Evolutionary conservation across 1,140 invertebrate genomes (phyloP).

Genomic region (Brachionus rubens): DNA sequence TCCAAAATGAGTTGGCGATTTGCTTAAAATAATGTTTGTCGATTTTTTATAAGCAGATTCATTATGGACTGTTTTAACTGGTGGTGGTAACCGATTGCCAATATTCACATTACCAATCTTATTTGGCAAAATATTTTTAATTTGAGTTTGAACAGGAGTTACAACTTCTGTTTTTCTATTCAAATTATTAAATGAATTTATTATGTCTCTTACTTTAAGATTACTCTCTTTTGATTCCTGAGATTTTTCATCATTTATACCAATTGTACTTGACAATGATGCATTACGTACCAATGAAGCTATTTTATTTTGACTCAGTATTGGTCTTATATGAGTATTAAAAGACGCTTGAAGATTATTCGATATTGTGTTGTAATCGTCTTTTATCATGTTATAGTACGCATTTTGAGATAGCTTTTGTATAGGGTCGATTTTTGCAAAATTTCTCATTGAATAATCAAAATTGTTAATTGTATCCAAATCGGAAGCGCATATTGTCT

Average conservation of each 20-base stretch:
- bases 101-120: background rate
- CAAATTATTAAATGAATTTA: slow-evolving; percentile 26
- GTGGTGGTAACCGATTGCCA: background rate
- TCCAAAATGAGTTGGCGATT: background rate
- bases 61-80: background rate
- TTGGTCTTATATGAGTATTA: background rate
- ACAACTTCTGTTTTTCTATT: background rate
- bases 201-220: slow-evolving; percentile 8
- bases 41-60: background rate
- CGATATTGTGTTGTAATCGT: too few species aligned
- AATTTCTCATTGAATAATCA: too few species aligned
- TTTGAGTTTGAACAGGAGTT: background rate
- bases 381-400: too few species aligned
- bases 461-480: too few species aligned
- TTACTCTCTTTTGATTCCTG: background rate
- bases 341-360: background rate
- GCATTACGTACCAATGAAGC: background rate
- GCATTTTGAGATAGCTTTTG: too few species aligned
- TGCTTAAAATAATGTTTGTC: background rate
- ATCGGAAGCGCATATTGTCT: background rate
- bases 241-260: background rate
- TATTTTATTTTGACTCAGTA: background rate
- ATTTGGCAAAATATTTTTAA: background rate
- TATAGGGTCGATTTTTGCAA: too few species aligned
- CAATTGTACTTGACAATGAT: background rate